phyloP scores from a whole-genome alignment of 2,113 vertebrate species.

The Struthio camelus region DNA sequence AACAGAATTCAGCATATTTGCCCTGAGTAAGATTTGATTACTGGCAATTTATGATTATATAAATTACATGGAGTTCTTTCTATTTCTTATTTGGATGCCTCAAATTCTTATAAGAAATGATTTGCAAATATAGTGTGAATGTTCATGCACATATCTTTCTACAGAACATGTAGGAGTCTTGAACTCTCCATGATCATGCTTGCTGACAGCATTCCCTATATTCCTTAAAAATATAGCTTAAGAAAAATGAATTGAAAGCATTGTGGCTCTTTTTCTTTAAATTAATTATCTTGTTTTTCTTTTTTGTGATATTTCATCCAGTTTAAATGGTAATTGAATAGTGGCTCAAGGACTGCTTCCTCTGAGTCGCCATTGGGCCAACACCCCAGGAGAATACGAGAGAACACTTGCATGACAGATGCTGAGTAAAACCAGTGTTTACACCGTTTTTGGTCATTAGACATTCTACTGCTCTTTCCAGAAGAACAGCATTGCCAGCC shows the following conservation, averaged over 20 bases:
- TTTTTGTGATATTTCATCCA: not conserved
- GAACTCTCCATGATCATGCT: not conserved
- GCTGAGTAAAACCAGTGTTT: not conserved
- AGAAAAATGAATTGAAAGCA: not conserved
- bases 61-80: not conserved
- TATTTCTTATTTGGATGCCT: not conserved
- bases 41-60: not conserved
- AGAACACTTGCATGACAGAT: not conserved
- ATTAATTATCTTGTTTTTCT: not conserved
- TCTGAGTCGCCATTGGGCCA: not conserved
- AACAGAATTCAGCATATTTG: slow-evolving; percentile 27
- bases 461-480: not conserved
- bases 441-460: not conserved
- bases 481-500: not conserved
- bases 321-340: not conserved
- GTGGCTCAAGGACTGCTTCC: not conserved
- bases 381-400: not conserved
- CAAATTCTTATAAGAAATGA: not conserved
- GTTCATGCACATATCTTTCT: not conserved
- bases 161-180: not conserved
- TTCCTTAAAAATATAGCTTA: not conserved
- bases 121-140: not conserved
- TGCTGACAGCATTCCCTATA: not conserved
- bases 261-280: not conserved
- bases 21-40: slow-evolving; percentile 15